These are phyloP conservation scores for Sphecodes monilicornis DNA, from an alignment of 2,888 invertebrate species.

Conservation along the genomic window DNA sequence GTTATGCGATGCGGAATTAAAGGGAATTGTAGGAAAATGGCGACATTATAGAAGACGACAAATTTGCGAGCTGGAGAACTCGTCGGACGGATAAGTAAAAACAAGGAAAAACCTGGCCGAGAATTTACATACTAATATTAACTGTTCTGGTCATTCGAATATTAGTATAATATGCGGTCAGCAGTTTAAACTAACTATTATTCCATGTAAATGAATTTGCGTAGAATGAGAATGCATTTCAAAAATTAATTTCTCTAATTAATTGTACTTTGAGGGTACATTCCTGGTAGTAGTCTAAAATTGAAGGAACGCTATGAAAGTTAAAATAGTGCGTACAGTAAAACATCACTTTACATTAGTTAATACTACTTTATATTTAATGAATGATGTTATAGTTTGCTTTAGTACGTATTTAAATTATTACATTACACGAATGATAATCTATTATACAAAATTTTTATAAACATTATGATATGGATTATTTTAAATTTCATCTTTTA, in stretches of 20 bases:
- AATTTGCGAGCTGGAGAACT: constrained; percentile 25
- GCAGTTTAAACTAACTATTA: background rate
- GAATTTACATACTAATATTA: constrained; percentile 47
- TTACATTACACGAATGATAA: background rate
- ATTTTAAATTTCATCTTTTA: background rate
- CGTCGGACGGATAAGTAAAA: constrained; percentile 28
- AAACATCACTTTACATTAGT: background rate
- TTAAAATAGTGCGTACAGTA: background rate
- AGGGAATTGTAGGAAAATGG: constrained; percentile 57
- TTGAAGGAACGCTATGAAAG: background rate
- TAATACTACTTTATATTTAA: background rate
- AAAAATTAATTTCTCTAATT: background rate
- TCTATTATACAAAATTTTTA: no score
- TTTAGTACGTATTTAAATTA: background rate
- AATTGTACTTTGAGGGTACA: background rate
- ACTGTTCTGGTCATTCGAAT: constrained; percentile 11
- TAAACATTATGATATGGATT: background rate
- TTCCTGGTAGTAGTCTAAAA: background rate
- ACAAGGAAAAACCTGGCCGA: constrained; percentile 3
- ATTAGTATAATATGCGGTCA: background rate
- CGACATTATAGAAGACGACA: constrained; percentile 44
- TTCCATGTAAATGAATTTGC: background rate
- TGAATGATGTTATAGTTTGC: background rate
- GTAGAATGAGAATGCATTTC: background rate
- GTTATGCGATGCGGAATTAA: constrained; percentile 66